Percentiles rank a stretch among this genome's conserved stretches.
These are phyloP conservation scores for Cavia aperea DNA, from an alignment of 2,113 vertebrate genomes.

Conservation along the genomic window DNA sequence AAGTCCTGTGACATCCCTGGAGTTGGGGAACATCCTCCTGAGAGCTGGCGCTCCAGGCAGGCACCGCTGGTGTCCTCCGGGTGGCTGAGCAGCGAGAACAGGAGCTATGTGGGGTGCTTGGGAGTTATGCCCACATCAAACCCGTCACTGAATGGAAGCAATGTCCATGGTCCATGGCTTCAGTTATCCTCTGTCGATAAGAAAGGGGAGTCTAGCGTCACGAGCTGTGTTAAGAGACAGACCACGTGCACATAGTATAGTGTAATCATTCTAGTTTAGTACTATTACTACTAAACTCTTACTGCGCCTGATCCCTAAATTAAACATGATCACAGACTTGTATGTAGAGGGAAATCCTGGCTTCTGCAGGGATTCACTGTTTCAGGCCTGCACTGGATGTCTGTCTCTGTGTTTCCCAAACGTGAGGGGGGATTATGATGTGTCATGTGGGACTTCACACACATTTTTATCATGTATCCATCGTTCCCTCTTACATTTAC, in stretches of 20 bases:
- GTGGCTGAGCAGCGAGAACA: neutral
- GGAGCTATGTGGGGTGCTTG: neutral
- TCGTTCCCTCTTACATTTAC: neutral
- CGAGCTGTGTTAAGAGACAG: neutral
- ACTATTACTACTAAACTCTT: neutral
- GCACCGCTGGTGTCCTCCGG: rapidly evolving
- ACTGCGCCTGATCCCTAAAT: neutral
- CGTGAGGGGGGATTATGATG: neutral
- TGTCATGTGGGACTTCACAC: neutral
- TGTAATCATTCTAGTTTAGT: neutral
- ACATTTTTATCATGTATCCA: neutral
- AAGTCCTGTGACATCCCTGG: neutral
- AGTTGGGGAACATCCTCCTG: neutral
- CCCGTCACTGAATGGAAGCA: neutral
- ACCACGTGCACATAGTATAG: neutral
- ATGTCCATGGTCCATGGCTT: rapidly evolving
- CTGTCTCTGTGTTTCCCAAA: neutral
- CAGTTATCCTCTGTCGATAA: neutral
- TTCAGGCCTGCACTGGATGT: neutral
- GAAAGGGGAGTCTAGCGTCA: neutral
- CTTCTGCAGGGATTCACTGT: neutral
- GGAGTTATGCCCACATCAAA: neutral
- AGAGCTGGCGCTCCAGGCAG: neutral
- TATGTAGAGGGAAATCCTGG: neutral
- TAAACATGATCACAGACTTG: neutral